Evolutionary conservation across 2,888 invertebrate species (phyloP).

Genomic region (Chrysopilus asiliformis): DNA sequence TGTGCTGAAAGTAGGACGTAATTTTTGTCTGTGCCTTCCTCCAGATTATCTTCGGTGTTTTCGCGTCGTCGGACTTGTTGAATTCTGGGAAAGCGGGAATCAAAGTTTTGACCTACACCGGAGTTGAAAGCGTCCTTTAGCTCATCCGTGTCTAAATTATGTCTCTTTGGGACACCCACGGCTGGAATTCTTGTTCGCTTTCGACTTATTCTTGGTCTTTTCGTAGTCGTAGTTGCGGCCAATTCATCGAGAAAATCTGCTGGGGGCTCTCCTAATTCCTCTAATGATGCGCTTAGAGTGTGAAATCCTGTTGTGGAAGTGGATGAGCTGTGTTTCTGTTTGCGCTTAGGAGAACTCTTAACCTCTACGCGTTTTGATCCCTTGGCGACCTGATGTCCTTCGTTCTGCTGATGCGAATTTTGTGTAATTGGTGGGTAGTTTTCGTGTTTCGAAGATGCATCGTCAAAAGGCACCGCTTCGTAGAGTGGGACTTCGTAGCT

Average conservation of each 20-base stretch:
- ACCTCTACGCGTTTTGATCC: constrained; percentile 9
- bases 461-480: constrained; percentile 27
- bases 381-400: constrained; percentile 11
- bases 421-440: constrained; percentile 25
- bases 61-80: neutral
- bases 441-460: constrained; percentile 23
- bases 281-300: constrained; percentile 4
- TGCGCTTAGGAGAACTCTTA: neutral
- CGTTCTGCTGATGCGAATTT: constrained; percentile 13
- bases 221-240: constrained; percentile 7
- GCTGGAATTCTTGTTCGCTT: constrained; percentile 19
- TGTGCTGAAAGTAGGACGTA: neutral
- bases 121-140: constrained; percentile 28
- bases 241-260: constrained; percentile 11
- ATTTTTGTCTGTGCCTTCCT: neutral
- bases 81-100: no score
- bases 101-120: constrained; percentile 20
- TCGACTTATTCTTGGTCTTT: constrained; percentile 18
- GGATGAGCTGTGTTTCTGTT: no score
- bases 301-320: no score
- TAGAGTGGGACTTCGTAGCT: constrained; percentile 36
- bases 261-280: constrained; percentile 4
- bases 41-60: neutral
- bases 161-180: constrained; percentile 22
- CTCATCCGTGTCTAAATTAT: constrained; percentile 29